Conservation (phyloP, 2,113 vertebrate species). For the Chunga burmeisteri region DNA sequence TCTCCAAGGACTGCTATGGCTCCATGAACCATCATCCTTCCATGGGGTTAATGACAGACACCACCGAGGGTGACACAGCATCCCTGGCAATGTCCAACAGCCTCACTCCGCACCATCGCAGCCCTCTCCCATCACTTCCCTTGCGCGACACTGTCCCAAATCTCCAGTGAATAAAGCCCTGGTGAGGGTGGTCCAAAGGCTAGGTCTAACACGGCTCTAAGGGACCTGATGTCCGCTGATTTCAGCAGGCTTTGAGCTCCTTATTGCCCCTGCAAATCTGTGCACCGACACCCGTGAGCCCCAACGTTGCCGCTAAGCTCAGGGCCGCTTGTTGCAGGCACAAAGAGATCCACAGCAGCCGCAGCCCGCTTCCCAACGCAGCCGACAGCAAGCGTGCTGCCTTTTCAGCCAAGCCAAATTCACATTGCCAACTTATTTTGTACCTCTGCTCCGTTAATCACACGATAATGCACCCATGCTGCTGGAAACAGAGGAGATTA, state of each 20-base stretch:
- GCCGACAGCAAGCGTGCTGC: fast-evolving
- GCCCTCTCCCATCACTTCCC: not conserved
- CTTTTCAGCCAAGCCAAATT: not conserved
- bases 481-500: not conserved
- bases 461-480: fast-evolving
- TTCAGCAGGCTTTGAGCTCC: not conserved
- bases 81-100: not conserved
- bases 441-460: not conserved
- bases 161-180: fast-evolving
- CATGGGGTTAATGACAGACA: not conserved
- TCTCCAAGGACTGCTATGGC: not conserved
- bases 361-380: fast-evolving
- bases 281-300: not conserved
- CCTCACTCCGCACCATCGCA: not conserved
- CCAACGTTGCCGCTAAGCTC: not conserved
- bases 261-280: not conserved
- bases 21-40: not conserved
- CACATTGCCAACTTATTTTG: not conserved
- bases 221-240: not conserved
- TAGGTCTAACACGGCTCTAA: not conserved
- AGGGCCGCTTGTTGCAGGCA: not conserved
- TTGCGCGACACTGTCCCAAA: not conserved
- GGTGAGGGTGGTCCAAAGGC: not conserved
- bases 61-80: not conserved
- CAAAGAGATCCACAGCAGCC: not conserved